Percentiles rank a stretch among this genome's conserved stretches.
Evolutionary conservation across 2,113 vertebrate species (phyloP).

Genomic region (Balaeniceps rex): DNA sequence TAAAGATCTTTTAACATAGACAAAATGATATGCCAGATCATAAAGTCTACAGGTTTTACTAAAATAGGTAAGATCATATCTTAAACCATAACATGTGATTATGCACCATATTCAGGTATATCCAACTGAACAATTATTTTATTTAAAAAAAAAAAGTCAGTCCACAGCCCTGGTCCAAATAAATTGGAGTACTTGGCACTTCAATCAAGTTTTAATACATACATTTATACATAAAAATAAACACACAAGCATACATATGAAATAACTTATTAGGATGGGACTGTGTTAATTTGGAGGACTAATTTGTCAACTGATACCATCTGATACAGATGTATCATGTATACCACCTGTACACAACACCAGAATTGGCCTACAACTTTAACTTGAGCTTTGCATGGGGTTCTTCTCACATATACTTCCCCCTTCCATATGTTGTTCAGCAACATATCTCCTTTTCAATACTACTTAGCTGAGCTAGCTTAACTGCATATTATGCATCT

Average conservation of each 20-base stretch:
- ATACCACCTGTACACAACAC: rapidly evolving
- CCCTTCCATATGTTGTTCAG: background rate
- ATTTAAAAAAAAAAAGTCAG: background rate
- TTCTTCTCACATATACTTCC: background rate
- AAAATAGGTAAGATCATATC: background rate
- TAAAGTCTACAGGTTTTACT: background rate
- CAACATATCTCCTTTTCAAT: background rate
- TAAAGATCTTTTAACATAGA: background rate
- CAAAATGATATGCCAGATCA: background rate
- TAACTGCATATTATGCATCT: background rate
- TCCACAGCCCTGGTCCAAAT: background rate
- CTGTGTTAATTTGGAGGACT: background rate
- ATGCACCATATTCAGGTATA: background rate
- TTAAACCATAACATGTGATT: background rate
- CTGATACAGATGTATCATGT: background rate
- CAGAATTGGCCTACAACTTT: background rate
- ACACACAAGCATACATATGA: background rate
- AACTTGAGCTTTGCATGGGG: background rate
- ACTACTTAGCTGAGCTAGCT: background rate
- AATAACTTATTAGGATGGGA: background rate
- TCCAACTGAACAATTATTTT: background rate
- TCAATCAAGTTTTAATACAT: background rate
- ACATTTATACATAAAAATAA: background rate
- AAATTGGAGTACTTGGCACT: background rate
- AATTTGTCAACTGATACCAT: background rate